Base-by-base conservation (phyloP, 2,797 vertebrate genomes). In the Lateolabrax maculatus region DNA sequence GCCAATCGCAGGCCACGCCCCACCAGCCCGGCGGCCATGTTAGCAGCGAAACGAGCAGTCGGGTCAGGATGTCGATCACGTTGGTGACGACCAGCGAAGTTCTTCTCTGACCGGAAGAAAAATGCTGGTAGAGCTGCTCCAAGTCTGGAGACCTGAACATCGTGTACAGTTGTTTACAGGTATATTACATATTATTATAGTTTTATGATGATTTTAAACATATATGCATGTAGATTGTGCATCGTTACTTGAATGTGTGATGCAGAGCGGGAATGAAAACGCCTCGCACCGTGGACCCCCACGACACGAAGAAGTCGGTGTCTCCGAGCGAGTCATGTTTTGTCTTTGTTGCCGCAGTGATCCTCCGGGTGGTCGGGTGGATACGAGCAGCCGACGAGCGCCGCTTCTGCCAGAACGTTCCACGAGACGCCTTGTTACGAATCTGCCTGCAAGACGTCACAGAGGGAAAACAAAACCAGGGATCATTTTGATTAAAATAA, bases 111-210 rank as follows among this genome's bases (percentile, higher is more conserved):
- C 71, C 62, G 0, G 84, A 90, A 0, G 90, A 93, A 31, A 91
- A 92, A 75, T 89, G 85, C 79, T 92, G 92, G 74, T 94, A 94
- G 19, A 94, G 80, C 73, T 81, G 86, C 82, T 94, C 93, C 60
- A 94, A 25, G 63, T 93, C 91, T 0, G 55, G 18, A 5, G 89
- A 93, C 84, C 91, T 91, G 75, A 80, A 79, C 27, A 69, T 0
- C 6, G 31, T 34, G 31, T 34, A 34, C 31, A 34, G 31, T 3
- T 34, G 31, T 34, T 3, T 34, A 4, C 31, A 34, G 31, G 31
- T 34, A 6, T 34, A 6, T 34, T 34, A 34, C 31, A 34, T n/a
- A n/a, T n/a, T n/a, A n/a, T n/a, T n/a, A n/a, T n/a, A n/a, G n/a
- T n/a, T n/a, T n/a, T n/a, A n/a, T n/a, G n/a, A n/a, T n/a, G n/a